A percentile compares a stretch with the other conserved stretches of the same genome.
Evolutionary conservation across 2,797 vertebrate genomes (phyloP).

Genomic region (Fundulus diaphanus): DNA sequence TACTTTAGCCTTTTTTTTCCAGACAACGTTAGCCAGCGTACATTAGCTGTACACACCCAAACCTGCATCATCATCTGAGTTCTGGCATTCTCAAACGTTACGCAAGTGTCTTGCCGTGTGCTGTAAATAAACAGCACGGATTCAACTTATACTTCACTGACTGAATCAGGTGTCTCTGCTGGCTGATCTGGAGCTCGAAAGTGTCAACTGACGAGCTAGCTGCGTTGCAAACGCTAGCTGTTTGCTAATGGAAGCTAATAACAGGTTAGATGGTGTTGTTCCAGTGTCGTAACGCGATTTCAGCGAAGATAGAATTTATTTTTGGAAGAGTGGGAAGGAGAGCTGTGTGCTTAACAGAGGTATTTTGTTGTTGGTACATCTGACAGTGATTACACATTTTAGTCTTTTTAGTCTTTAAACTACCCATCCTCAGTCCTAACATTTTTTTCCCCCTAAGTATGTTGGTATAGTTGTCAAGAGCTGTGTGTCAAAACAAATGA

Average conservation of each 20-base stretch:
- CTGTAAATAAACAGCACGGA: background rate
- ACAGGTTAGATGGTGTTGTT: constrained; percentile 65
- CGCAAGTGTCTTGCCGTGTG: background rate
- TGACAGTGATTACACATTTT: background rate
- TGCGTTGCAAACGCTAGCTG: constrained; percentile 45
- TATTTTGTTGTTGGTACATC: background rate
- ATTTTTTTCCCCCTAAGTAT: background rate
- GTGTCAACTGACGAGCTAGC: constrained; percentile 24
- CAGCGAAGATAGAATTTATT: constrained; percentile 39
- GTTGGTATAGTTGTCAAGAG: background rate
- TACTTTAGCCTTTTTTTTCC: constrained; percentile 27
- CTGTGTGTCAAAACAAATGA: background rate
- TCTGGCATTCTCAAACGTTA: constrained; percentile 16
- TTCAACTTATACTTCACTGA: too few species aligned
- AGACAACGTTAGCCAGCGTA: constrained; percentile 63
- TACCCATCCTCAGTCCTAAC: background rate
- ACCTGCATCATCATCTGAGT: constrained; percentile 56
- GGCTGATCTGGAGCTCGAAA: constrained; percentile 4
- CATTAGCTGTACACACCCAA: constrained; percentile 79
- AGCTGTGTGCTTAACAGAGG: background rate
- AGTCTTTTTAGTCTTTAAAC: background rate
- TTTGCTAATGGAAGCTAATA: constrained; percentile 56
- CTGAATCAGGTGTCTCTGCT: background rate
- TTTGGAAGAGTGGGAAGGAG: constrained; percentile 2
- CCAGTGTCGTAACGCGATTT: constrained; percentile 66